Conservation (phyloP, 2,888 invertebrate genomes). For the Sphaeridia pumilis region DNA sequence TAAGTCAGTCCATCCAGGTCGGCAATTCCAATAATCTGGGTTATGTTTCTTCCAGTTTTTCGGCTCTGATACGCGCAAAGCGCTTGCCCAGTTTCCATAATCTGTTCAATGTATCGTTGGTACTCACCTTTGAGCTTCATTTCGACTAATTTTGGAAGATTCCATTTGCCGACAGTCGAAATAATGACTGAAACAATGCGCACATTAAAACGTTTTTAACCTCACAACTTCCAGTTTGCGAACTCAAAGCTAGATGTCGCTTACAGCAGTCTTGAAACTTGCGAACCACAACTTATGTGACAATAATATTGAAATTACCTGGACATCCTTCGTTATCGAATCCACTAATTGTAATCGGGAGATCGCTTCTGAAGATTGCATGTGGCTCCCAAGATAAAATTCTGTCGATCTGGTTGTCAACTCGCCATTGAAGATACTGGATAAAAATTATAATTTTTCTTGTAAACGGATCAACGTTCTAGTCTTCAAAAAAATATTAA, state of each 20-base stretch:
- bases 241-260: neutral
- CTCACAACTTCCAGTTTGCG: neutral
- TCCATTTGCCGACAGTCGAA: slow-evolving; percentile 24
- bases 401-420: slow-evolving; percentile 21
- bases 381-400: slow-evolving; percentile 28
- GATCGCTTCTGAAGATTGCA: slow-evolving; percentile 17
- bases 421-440: slow-evolving; percentile 28
- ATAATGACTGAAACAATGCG: slow-evolving; percentile 20
- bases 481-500: no score
- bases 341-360: slow-evolving; percentile 24
- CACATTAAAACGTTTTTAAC: neutral
- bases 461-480: no score
- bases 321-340: slow-evolving; percentile 30
- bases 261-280: no score
- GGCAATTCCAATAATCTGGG: slow-evolving; percentile 28
- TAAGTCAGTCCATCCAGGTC: slow-evolving; percentile 16
- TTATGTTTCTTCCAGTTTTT: slow-evolving; percentile 15
- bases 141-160: slow-evolving; percentile 22
- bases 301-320: no score
- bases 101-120: slow-evolving; percentile 26
- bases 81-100: slow-evolving; percentile 18
- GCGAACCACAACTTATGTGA: no score
- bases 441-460: no score
- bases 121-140: slow-evolving; percentile 24
- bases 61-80: slow-evolving; percentile 17